Evolutionary conservation across 1,140 invertebrate species (phyloP).

Genomic region (Solenopsis invicta): DNA sequence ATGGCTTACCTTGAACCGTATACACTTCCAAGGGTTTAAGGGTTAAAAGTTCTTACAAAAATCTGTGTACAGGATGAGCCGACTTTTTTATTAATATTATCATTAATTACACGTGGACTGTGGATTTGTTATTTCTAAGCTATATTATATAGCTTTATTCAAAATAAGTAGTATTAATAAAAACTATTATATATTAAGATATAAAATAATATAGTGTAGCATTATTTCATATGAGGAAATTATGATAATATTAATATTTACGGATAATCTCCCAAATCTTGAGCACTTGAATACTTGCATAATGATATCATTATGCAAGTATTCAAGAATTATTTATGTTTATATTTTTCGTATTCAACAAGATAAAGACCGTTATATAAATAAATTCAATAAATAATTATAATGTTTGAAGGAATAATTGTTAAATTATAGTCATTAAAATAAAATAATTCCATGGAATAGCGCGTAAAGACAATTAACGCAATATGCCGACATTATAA

Average conservation of each 20-base stretch:
- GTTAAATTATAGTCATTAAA: background rate
- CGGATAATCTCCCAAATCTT: background rate
- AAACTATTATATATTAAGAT: background rate
- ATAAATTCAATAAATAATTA: background rate
- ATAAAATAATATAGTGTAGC: background rate
- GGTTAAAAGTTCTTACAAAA: constrained; percentile 66
- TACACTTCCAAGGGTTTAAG: constrained; percentile 71
- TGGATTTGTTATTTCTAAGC: constrained; percentile 7
- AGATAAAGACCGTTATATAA: background rate
- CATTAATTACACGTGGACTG: background rate
- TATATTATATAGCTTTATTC: background rate
- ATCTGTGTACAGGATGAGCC: constrained; percentile 7
- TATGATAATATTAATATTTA: background rate
- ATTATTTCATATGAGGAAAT: background rate
- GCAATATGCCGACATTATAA: background rate
- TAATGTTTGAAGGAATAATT: background rate
- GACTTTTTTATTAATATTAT: constrained; percentile 13
- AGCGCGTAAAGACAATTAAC: background rate
- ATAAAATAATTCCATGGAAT: background rate
- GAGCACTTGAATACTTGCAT: too few relatives aligned
- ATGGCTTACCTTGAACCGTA: constrained; percentile 77
- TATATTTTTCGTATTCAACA: background rate
- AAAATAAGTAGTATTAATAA: background rate
- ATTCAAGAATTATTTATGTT: background rate
- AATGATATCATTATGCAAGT: too few relatives aligned